A percentile compares a stretch with the other conserved stretches of the same genome.
Conservation (phyloP, 2,888 invertebrate genomes). For the Cosmia trapezina region DNA sequence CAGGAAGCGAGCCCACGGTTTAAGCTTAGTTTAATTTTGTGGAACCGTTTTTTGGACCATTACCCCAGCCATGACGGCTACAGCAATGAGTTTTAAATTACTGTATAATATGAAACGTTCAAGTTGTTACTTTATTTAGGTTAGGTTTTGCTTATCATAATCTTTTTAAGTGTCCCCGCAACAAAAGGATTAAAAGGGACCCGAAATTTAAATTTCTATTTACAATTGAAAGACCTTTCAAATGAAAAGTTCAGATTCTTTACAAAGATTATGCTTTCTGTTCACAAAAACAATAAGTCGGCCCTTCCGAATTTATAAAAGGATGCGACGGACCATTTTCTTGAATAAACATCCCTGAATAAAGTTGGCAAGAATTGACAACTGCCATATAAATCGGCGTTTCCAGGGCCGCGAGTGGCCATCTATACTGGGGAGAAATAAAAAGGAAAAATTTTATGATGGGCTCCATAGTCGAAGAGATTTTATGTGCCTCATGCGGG, state of each 20-base stretch:
- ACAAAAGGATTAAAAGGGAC: constrained; percentile 68
- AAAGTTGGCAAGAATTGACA: constrained; percentile 68
- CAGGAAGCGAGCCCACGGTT: constrained; percentile 67
- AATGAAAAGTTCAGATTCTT: constrained; percentile 56
- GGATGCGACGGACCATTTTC: constrained; percentile 44
- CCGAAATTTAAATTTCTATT: constrained; percentile 59
- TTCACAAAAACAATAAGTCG: constrained; percentile 58
- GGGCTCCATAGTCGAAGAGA: constrained; percentile 74
- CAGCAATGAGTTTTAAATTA: constrained; percentile 74
- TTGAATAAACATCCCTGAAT: constrained; percentile 67
- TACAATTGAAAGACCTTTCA: constrained; percentile 52
- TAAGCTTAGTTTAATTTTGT: constrained; percentile 81
- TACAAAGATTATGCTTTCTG: constrained; percentile 47
- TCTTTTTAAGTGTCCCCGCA: constrained; percentile 70
- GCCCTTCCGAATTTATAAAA: constrained; percentile 53
- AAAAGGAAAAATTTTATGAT: constrained; percentile 80
- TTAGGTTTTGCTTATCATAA: constrained; percentile 68
- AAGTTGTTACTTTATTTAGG: constrained; percentile 68
- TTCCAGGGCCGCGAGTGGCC: constrained; percentile 63
- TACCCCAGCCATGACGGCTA: constrained; percentile 71
- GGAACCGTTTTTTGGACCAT: constrained; percentile 79
- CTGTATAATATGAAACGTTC: constrained; percentile 74
- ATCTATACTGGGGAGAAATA: constrained; percentile 71
- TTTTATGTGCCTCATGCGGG: constrained; percentile 79
- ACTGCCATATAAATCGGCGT: constrained; percentile 69